These are phyloP conservation scores for Pycnonotus jocosus DNA, from an alignment of 2,113 vertebrate genomes.

Conservation along the genomic window DNA sequence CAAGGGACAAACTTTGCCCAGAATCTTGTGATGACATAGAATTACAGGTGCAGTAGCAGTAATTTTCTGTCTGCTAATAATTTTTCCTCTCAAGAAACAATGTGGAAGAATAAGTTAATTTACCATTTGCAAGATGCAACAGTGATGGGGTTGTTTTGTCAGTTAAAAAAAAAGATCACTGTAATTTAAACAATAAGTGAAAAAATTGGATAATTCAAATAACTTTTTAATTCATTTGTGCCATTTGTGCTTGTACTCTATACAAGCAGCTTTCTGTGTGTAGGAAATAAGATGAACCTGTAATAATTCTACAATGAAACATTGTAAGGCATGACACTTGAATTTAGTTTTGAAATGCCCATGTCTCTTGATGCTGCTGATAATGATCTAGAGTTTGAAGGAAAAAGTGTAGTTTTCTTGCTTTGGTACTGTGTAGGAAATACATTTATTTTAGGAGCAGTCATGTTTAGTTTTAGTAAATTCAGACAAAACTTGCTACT, in stretches of 20 bases:
- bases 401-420: not conserved
- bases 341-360: not conserved
- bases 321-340: not conserved
- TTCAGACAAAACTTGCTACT: not conserved
- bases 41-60: conserved; percentile 78
- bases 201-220: not conserved
- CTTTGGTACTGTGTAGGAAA: not conserved
- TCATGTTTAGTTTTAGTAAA: not conserved
- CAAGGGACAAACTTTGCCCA: conserved; percentile 79
- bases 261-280: not conserved
- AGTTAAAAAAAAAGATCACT: not conserved
- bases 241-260: not conserved
- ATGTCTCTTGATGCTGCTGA: not conserved
- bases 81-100: not conserved
- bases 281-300: not conserved
- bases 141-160: not conserved
- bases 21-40: conserved; percentile 76
- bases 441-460: not conserved
- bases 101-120: not conserved
- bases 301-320: not conserved
- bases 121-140: not conserved
- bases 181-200: not conserved
- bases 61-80: not conserved
- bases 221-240: not conserved
- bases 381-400: not conserved